These are phyloP conservation scores for Cephalopachus bancanus DNA, from an alignment of 2,797 vertebrate genomes.

Conservation along the genomic window DNA sequence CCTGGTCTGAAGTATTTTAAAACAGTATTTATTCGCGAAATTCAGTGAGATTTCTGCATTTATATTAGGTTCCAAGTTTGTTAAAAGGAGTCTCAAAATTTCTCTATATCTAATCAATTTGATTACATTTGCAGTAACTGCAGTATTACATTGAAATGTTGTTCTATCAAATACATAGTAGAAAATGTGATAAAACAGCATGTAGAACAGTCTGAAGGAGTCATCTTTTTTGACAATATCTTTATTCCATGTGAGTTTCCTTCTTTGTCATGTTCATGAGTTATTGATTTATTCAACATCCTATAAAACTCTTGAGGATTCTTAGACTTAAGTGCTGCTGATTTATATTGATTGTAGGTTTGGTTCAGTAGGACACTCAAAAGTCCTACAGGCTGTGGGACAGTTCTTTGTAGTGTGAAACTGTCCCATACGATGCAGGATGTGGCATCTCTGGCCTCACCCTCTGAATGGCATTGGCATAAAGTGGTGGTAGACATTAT, in stretches of 20 bases:
- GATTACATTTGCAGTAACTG: not conserved
- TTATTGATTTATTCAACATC: not conserved
- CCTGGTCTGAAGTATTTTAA: too few species aligned
- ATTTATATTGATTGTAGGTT: not conserved
- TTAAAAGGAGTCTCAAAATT: constrained; percentile 4
- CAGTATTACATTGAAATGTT: not conserved
- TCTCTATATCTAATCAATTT: not conserved
- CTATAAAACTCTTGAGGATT: not conserved
- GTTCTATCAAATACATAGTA: not conserved
- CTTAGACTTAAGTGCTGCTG: not conserved
- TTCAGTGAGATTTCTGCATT: not conserved
- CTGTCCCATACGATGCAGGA: not conserved
- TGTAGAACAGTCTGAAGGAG: not conserved
- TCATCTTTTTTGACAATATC: not conserved
- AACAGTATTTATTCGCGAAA: not conserved
- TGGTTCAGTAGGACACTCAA: not conserved
- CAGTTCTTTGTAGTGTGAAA: not conserved
- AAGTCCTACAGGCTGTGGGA: not conserved
- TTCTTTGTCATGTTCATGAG: not conserved
- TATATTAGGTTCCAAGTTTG: not conserved
- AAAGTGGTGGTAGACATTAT: too few species aligned
- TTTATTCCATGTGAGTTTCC: not conserved
- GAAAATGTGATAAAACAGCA: not conserved
- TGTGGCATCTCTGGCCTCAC: not conserved
- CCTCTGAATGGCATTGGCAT: not conserved